Conservation (phyloP, 2,113 vertebrate species). For the Todiramphus saurophagus region DNA sequence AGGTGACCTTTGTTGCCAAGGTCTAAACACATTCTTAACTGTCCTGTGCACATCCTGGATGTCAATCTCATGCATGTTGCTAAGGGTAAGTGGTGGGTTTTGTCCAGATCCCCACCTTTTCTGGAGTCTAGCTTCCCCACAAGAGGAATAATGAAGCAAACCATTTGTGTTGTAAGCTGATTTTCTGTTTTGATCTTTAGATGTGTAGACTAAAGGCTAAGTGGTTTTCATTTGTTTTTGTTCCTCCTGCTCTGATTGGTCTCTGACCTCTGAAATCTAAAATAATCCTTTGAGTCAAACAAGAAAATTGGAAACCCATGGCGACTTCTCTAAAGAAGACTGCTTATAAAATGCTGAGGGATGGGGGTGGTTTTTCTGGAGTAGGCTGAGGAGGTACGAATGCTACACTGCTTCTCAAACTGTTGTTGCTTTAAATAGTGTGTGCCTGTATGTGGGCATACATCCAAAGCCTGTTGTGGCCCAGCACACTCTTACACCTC, state of each 20-base stretch:
- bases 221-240: constrained; percentile 16
- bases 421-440: constrained; percentile 52
- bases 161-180: not conserved
- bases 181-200: not conserved
- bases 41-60: not conserved
- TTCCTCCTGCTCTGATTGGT: not conserved
- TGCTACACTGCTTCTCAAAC: not conserved
- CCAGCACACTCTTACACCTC: constrained; percentile 48
- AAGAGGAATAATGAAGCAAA: not conserved
- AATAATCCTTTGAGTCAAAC: constrained; percentile 29
- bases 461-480: constrained; percentile 57
- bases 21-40: fast-evolving
- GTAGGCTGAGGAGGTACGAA: not conserved
- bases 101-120: not conserved
- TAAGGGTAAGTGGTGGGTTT: not conserved
- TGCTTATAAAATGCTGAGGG: not conserved
- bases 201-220: not conserved
- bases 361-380: not conserved
- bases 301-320: constrained; percentile 13
- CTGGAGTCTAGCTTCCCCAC: not conserved
- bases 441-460: not conserved
- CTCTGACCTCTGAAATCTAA: constrained; percentile 33
- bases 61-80: fast-evolving
- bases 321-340: not conserved
- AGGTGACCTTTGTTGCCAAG: not conserved